Percentiles rank a stretch among this genome's conserved stretches.
Conservation (phyloP, 2,113 vertebrate genomes). For the Pedetes capensis region DNA sequence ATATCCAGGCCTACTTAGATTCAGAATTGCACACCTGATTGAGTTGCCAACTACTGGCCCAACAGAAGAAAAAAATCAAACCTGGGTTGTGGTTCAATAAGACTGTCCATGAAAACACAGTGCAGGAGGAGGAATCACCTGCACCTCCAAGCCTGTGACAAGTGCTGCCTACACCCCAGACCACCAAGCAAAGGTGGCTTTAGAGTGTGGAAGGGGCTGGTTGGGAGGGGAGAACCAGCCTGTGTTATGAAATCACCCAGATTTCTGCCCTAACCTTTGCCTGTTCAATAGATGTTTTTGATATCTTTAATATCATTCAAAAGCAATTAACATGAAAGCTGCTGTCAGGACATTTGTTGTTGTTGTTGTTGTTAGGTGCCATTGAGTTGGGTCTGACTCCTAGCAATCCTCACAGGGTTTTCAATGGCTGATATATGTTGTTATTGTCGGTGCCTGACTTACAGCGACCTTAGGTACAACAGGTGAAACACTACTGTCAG, state of each 20-base stretch:
- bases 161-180: no score
- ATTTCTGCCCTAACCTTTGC: not conserved
- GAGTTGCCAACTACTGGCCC: not conserved
- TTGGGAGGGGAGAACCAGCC: not conserved
- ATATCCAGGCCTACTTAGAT: not conserved
- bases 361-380: no score
- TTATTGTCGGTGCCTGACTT: no score
- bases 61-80: not conserved
- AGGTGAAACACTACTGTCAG: no score
- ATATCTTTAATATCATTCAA: not conserved
- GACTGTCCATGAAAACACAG: not conserved
- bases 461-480: no score
- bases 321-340: not conserved
- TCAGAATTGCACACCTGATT: not conserved
- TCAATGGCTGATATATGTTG: no score
- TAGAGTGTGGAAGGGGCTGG: not conserved
- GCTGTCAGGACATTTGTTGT: no score
- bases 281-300: not conserved
- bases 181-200: accelerated
- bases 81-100: not conserved
- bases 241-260: not conserved
- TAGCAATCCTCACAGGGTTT: no score
- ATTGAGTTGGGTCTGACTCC: no score
- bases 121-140: not conserved
- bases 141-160: not conserved